Evolutionary conservation across 2,888 invertebrate species (phyloP), one percentile per base, ranked within the genome.

Genomic region (Didymodactylos carnosus): DNA sequence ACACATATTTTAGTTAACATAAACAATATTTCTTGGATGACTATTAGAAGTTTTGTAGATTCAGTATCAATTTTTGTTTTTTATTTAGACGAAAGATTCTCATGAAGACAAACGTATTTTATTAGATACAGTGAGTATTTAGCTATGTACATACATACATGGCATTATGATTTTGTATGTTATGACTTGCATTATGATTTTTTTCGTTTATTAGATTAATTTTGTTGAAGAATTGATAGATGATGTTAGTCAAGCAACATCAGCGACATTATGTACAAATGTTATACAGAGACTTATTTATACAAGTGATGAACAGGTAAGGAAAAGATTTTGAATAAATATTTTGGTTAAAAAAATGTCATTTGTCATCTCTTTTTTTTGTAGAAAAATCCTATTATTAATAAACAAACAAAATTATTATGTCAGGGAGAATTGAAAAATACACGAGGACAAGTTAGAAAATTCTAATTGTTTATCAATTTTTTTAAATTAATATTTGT

Each of bases 371-470:
- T 25, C 27, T 8, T 72, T 62, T 1, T 2, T 40, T 77, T 78
- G 29, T 77, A 81, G 81, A 79, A 76, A 76, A 77, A 79, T 76
- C 75, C 77, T 39, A 77, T 78, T 27, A 78, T 82, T 70, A 80
- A 78, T 78, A 82, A 77, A 76, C 83, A 80, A 77, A 83, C 79
- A 75, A 80, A 76, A 72, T 78, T 83, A 2, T 78, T 83, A 14
- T 84, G 83, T 77, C 84, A 84, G 78, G 86, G 86, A 3, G 80
- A 80, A 25, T 79, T 86, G 53, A 85, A 84, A 76, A 86, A 85
- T 78, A 80, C 82, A 71, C 82, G 84, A 76, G 86, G 86, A 79
- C 83, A 83, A 78, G 86, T 86, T 81, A 82, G 82, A 78, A 46
- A 4, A n/a, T n/a, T n/a, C n/a, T n/a, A n/a, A n/a, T n/a, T 39